Conservation (phyloP, 2,797 vertebrate genomes). For the Nasua narica region DNA sequence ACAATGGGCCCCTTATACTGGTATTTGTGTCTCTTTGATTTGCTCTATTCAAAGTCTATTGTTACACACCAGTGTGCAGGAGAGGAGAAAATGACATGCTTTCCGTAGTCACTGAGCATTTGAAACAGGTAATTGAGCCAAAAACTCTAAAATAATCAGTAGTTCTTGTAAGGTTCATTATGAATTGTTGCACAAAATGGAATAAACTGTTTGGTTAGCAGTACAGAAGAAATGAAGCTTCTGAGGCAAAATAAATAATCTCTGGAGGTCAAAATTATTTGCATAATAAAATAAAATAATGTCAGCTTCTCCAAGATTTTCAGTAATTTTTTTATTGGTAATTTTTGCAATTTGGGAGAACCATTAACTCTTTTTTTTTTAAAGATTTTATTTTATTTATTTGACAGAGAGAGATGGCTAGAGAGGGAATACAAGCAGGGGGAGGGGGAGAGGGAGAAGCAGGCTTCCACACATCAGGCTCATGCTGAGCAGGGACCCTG, state of each 20-base stretch:
- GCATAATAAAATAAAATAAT: conserved; percentile 67
- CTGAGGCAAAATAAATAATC: conserved; percentile 67
- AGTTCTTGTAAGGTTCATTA: conserved; percentile 66
- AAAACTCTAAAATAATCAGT: conserved; percentile 70
- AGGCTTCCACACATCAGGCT: too few species aligned
- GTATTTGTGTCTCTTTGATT: conserved; percentile 72
- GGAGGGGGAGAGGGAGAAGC: too few species aligned
- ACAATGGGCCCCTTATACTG: conserved; percentile 45
- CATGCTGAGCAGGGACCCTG: too few species aligned
- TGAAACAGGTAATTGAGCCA: conserved; percentile 67
- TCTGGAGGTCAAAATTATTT: conserved; percentile 69
- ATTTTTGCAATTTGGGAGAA: conserved; percentile 21
- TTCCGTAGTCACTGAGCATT: conserved; percentile 57
- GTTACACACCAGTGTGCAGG: conserved; percentile 58
- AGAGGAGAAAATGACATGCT: conserved; percentile 73
- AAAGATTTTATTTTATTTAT: too few species aligned
- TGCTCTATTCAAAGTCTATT: conserved; percentile 72
- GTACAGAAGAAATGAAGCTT: conserved; percentile 61
- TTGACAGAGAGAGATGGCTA: too few species aligned
- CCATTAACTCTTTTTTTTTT: not conserved
- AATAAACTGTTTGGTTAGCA: conserved; percentile 61
- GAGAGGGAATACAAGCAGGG: too few species aligned
- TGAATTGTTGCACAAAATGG: conserved; percentile 67
- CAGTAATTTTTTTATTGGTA: not conserved
- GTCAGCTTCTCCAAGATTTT: conserved; percentile 28